Conservation (phyloP, 2,113 vertebrate genomes). For the Spea bombifrons region DNA sequence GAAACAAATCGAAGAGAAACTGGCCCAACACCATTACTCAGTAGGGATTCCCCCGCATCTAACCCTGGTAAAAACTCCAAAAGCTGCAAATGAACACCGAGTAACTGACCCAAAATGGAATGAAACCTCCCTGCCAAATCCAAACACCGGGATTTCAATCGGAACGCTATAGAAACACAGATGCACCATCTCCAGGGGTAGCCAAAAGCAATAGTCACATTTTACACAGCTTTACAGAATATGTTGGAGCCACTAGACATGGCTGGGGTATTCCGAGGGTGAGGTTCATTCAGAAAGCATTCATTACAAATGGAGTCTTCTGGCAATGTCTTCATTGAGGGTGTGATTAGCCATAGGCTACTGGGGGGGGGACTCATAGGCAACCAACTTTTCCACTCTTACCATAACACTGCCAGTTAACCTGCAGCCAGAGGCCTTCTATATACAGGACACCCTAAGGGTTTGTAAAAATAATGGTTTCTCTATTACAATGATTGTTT, state of each 20-base stretch:
- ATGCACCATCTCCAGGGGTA: background rate
- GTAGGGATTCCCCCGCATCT: conserved; percentile 16
- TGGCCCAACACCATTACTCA: conserved; percentile 1
- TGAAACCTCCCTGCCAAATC: background rate
- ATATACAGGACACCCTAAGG: no score
- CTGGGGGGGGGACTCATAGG: no score
- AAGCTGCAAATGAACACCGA: background rate
- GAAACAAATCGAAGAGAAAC: background rate
- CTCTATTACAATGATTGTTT: no score
- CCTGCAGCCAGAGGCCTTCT: no score
- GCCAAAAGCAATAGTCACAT: background rate
- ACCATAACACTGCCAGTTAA: no score
- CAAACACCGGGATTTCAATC: background rate
- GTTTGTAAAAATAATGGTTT: no score
- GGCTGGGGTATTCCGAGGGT: background rate
- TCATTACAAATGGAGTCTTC: no score
- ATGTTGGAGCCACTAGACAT: background rate
- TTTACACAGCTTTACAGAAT: background rate
- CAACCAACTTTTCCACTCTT: no score
- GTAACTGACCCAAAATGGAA: conserved; percentile 4
- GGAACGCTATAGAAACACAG: background rate
- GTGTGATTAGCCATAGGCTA: no score
- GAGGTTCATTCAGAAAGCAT: background rate
- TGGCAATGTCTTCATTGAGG: no score
- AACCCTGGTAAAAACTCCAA: background rate